Evolutionary conservation across 2,797 vertebrate species (phyloP), one percentile per base, ranked within the genome.

Genomic region (Gila robusta): DNA sequence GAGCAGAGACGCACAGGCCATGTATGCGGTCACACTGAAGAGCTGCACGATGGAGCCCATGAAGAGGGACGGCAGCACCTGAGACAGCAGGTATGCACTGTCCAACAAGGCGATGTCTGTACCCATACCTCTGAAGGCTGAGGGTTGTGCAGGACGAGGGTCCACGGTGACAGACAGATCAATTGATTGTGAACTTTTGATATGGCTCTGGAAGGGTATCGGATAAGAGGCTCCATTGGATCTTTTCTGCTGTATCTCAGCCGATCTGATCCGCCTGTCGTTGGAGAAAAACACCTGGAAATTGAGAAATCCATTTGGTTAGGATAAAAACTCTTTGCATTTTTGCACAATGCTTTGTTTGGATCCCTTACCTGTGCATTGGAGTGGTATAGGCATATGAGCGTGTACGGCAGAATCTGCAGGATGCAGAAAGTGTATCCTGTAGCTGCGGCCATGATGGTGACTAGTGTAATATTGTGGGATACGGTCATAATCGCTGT

Each of bases 61-160:
- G 72, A 96, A 76, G 44, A 97, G 94, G 2, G 97, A 97, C 0
- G 96, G 96, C 54, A 96, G 91, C 19, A 97, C 96, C 93, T 97
- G 96, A 6, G 97, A 97, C 71, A 97, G 94, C 23, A 97, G 92
- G 88, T 96, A 96, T 11, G 96, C 96, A 44, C 96, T 97, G 92
- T 97, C 97, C 91, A 97, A 89, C 89, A 97, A 94, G 72, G 97
- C 97, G 1, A 97, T 92, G 92, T 97, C 97, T 91, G 96, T 88
- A 90, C 97, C 97, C 90, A 97, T 96, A 32, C 96, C 97, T 16
- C 96, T 92, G 64, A 91, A 88, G 5, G 89, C 17, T 70, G 88
- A 0, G 88, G 59, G n/a, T 3, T 67, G 28, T 10, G 28, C 64
- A 66, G 14, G 64, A 66, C 3, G 28, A 66, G 44, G 28, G 5